These are phyloP conservation scores for Tachyglossus aculeatus DNA, from an alignment of 2,797 vertebrate genomes.

Conservation along the genomic window DNA sequence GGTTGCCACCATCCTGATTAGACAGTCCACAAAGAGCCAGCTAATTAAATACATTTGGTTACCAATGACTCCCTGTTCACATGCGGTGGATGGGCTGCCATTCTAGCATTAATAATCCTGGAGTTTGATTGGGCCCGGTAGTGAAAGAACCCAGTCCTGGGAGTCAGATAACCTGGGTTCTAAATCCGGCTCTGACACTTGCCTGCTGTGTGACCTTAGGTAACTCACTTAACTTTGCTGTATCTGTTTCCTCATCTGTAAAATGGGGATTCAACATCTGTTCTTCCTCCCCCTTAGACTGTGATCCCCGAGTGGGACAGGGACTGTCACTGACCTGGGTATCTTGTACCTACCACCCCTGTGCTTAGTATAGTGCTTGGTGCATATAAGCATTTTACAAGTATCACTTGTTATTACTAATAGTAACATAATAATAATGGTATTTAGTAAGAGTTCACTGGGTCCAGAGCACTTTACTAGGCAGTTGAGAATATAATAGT, in stretches of 20 bases:
- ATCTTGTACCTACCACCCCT: too few relatives aligned
- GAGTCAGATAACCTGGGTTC: not conserved
- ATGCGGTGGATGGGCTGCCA: not conserved
- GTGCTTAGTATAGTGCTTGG: too few relatives aligned
- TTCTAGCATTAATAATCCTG: rapidly evolving
- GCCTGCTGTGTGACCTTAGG: not conserved
- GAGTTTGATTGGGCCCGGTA: not conserved
- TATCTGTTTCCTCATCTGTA: not conserved
- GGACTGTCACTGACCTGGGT: too few relatives aligned
- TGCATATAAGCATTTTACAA: too few relatives aligned
- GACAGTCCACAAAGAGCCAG: not conserved
- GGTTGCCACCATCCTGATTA: not conserved
- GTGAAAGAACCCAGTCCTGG: not conserved
- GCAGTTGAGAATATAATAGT: too few relatives aligned
- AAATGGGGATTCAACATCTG: not conserved
- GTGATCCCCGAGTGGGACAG: too few relatives aligned
- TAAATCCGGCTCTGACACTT: not conserved
- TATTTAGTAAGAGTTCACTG: too few relatives aligned
- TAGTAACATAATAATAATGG: too few relatives aligned
- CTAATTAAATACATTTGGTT: too few relatives aligned
- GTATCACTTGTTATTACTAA: too few relatives aligned
- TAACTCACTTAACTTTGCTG: not conserved
- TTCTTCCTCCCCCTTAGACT: not conserved
- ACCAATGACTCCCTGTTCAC: not conserved
- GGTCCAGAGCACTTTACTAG: too few relatives aligned